Percentiles rank a stretch among this genome's conserved stretches.
phyloP scores from a whole-genome alignment of 2,888 invertebrate genomes.

The Spicauda simplicius region DNA sequence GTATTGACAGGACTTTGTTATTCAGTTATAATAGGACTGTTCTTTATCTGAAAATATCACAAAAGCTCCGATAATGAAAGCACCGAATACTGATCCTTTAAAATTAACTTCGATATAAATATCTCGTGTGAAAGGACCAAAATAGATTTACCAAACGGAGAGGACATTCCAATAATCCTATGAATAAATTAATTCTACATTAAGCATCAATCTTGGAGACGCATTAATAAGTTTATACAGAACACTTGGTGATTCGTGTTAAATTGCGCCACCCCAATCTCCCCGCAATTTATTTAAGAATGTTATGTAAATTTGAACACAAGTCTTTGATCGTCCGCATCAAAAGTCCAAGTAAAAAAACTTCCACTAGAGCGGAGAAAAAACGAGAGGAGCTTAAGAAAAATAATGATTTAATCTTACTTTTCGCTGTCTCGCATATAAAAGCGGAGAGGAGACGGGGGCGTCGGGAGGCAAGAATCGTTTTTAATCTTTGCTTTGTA shows the following conservation, averaged over 20 bases:
- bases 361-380: conserved; percentile 75
- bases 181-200: conserved; percentile 72
- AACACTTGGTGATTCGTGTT: conserved; percentile 54
- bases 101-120: conserved; percentile 22
- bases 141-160: conserved; percentile 13
- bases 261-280: conserved; percentile 62
- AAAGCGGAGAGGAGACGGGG: conserved; percentile 63
- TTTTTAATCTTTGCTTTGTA: conserved; percentile 86
- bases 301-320: conserved; percentile 85
- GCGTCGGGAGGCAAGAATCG: conserved; percentile 76
- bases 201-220: conserved; percentile 66
- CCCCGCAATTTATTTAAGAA: conserved; percentile 83
- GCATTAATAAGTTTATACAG: conserved; percentile 79
- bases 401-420: conserved; percentile 86
- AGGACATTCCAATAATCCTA: conserved; percentile 65
- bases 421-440: conserved; percentile 84
- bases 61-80: conserved; percentile 25
- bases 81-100: conserved; percentile 20
- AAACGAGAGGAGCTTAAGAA: conserved; percentile 83
- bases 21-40: conserved; percentile 40
- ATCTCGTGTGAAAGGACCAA: conserved; percentile 7
- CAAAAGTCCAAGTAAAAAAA: conserved; percentile 83
- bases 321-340: conserved; percentile 84
- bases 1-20: conserved; percentile 50
- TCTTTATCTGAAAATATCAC: conserved; percentile 31